Evolutionary conservation across 2,797 vertebrate species (phyloP).

Genomic region (Thamnophis elegans): DNA sequence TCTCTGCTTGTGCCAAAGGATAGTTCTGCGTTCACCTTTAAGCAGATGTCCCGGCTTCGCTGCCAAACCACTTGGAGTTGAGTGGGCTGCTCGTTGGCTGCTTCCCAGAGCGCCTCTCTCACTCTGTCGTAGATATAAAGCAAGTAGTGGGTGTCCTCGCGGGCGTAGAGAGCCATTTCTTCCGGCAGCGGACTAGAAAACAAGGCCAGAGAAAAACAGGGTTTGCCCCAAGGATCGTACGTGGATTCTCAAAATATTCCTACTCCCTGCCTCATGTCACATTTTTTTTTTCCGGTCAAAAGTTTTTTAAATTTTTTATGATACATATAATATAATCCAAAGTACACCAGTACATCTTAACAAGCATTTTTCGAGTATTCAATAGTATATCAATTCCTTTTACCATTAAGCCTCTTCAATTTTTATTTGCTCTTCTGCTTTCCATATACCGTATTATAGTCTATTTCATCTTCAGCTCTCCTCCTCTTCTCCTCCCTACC

Average conservation of each 20-base stretch:
- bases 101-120: slow-evolving; percentile 81
- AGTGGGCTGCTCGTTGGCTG: slow-evolving; percentile 74
- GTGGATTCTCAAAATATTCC: not conserved
- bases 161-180: slow-evolving; percentile 92
- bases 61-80: slow-evolving; percentile 89
- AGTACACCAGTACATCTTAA: too few relatives aligned
- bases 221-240: not conserved
- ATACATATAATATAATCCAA: too few relatives aligned
- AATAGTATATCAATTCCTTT: too few relatives aligned
- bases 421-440: too few relatives aligned
- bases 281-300: too few relatives aligned
- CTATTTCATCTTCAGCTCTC: too few relatives aligned
- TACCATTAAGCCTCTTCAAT: too few relatives aligned
- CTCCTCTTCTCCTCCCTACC: too few relatives aligned
- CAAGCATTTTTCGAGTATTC: too few relatives aligned
- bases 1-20: not conserved
- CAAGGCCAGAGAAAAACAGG: not conserved
- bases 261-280: too few relatives aligned
- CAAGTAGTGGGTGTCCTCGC: slow-evolving; percentile 92
- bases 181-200: slow-evolving; percentile 85
- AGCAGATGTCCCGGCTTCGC: slow-evolving; percentile 86
- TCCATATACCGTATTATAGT: too few relatives aligned
- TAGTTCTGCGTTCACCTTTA: slow-evolving; percentile 78
- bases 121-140: slow-evolving; percentile 91
- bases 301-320: too few relatives aligned